phyloP scores from a whole-genome alignment of 1,140 invertebrate species.

The Achatina immaculata region DNA sequence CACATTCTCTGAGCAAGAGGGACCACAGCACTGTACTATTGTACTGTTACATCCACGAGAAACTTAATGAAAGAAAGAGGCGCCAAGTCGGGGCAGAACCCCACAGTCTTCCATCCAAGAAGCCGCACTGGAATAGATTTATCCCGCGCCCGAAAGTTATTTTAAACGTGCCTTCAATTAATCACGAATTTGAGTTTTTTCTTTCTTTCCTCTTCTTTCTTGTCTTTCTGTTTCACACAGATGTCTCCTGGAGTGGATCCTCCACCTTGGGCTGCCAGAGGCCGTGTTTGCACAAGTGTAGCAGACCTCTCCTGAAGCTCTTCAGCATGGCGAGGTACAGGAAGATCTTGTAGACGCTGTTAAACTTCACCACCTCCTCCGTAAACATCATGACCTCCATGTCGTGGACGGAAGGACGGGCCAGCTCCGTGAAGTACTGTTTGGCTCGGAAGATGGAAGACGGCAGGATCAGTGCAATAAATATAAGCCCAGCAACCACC shows the following conservation, averaged over 20 bases:
- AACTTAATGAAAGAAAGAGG: too few relatives aligned
- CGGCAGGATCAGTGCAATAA: constrained; percentile 19
- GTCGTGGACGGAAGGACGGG: not conserved
- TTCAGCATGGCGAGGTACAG: constrained; percentile 19
- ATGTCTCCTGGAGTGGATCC: not conserved
- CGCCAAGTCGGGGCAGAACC: too few relatives aligned
- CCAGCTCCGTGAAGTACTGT: not conserved
- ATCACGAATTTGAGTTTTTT: too few relatives aligned
- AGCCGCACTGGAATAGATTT: too few relatives aligned
- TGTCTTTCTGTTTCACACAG: not conserved
- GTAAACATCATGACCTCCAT: constrained; percentile 4
- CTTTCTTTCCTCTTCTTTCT: too few relatives aligned
- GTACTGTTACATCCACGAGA: too few relatives aligned
- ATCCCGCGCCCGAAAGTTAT: too few relatives aligned
- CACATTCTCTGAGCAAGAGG: too few relatives aligned
- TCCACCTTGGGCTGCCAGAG: not conserved
- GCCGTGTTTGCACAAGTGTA: not conserved
- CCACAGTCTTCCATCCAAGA: too few relatives aligned
- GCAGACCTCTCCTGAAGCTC: constrained; percentile 11
- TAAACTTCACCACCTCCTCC: constrained; percentile 31
- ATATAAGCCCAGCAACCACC: constrained; percentile 14
- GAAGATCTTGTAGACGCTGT: constrained; percentile 30
- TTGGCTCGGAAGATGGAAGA: constrained; percentile 26
- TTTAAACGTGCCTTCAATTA: too few relatives aligned
- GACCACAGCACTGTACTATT: too few relatives aligned